phyloP scores from a whole-genome alignment of 2,888 invertebrate species.

The Chymomyza procnemis region DNA sequence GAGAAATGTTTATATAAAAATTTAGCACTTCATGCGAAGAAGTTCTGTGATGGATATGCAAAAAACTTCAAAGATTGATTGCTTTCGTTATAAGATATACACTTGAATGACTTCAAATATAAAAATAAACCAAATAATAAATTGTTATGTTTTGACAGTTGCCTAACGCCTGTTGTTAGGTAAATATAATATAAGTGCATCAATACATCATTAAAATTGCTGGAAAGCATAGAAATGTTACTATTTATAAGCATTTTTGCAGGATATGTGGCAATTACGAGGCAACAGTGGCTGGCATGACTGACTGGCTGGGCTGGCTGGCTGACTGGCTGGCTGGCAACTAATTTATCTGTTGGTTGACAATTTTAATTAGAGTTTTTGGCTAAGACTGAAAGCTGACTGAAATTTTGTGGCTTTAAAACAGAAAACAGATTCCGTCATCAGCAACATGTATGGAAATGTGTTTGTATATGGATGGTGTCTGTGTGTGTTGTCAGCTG shows the following conservation, averaged over 20 bases:
- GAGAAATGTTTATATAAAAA: no score
- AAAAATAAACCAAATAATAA: background rate
- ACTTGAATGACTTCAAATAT: background rate
- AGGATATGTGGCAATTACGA: background rate
- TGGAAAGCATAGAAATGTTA: background rate
- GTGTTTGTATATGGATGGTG: slow-evolving; percentile 22
- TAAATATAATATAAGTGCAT: background rate
- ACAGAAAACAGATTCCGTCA: background rate
- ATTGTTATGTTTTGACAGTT: background rate
- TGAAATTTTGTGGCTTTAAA: slow-evolving; percentile 8
- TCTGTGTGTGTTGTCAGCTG: slow-evolving; percentile 18
- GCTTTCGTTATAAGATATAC: background rate
- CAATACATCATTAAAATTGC: no score
- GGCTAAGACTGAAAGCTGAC: slow-evolving; percentile 9
- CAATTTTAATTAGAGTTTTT: background rate
- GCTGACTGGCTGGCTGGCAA: no score
- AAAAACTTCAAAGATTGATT: background rate
- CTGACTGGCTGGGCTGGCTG: no score
- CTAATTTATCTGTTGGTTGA: slow-evolving; percentile 4
- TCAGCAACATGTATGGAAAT: background rate
- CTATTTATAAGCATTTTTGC: background rate
- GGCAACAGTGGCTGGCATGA: no score
- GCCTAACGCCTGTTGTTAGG: background rate
- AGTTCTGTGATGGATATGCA: background rate
- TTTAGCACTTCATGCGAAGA: background rate